Conservation (phyloP, 2,113 vertebrate genomes). For the Stomatorhinus ivindoensis region DNA sequence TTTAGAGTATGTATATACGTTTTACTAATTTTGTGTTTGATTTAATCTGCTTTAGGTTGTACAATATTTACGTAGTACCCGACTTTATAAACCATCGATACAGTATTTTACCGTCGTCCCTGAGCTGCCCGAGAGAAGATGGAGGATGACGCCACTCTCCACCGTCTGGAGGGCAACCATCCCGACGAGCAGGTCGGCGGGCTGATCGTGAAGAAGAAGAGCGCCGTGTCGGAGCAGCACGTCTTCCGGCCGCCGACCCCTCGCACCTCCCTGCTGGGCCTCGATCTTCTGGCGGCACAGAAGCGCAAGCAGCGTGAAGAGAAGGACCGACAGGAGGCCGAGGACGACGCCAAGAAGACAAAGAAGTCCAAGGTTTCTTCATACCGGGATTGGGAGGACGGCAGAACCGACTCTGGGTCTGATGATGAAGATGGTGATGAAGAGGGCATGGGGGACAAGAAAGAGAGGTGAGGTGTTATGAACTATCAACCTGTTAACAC, state of each 20-base stretch:
- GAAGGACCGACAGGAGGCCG: conserved; percentile 57
- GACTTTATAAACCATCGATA: neutral
- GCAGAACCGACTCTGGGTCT: conserved; percentile 71
- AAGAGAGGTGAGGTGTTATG: conserved; percentile 65
- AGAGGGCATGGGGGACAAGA: conserved; percentile 47
- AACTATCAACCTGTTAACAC: neutral
- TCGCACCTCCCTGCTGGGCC: conserved; percentile 78
- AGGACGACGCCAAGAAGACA: conserved; percentile 42
- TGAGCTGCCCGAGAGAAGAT: neutral
- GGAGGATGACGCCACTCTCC: conserved; percentile 68
- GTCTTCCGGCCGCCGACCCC: conserved; percentile 87
- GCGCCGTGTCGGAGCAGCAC: conserved; percentile 72
- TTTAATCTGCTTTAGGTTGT: neutral
- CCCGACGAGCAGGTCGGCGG: conserved; percentile 67
- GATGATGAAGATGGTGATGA: conserved; percentile 60
- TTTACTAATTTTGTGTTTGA: neutral
- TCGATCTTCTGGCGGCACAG: conserved; percentile 87
- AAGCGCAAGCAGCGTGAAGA: conserved; percentile 83
- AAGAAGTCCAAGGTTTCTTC: conserved; percentile 77
- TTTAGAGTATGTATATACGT: neutral
- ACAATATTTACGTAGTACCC: neutral
- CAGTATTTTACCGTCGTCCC: neutral
- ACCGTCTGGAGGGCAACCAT: conserved; percentile 75
- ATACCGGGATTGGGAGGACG: conserved; percentile 84
- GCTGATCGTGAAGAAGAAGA: conserved; percentile 74